A percentile compares a stretch with the other conserved stretches of the same genome.
phyloP scores from a whole-genome alignment of 2,888 invertebrate genomes.

The Pyralis farinalis region DNA sequence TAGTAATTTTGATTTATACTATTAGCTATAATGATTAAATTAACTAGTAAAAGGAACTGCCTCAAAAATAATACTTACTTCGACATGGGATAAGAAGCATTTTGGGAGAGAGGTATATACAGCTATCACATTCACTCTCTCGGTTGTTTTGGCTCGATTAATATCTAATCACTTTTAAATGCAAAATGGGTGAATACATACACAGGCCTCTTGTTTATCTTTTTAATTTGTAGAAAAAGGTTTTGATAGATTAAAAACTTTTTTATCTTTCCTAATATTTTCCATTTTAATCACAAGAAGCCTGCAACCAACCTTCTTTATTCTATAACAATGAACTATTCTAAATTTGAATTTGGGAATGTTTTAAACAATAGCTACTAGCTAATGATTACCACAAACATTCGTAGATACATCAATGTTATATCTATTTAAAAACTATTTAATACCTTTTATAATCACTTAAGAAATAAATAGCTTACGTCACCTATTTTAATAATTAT shows the following conservation, averaged over 20 bases:
- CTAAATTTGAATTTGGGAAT: constrained; percentile 36
- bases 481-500: constrained; percentile 46
- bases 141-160: constrained; percentile 24
- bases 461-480: constrained; percentile 68
- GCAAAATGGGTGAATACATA: constrained; percentile 8
- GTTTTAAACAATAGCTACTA: constrained; percentile 26
- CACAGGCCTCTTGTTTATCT: background rate
- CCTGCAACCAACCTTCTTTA: constrained; percentile 5
- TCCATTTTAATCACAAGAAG: constrained; percentile 5
- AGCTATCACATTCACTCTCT: constrained; percentile 26
- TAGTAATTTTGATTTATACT: no score
- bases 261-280: no score
- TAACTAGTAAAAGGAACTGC: no score
- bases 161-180: constrained; percentile 15
- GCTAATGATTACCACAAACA: constrained; percentile 25
- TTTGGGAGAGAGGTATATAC: constrained; percentile 7
- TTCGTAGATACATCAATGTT: constrained; percentile 46
- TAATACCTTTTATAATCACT: constrained; percentile 56
- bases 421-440: constrained; percentile 33
- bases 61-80: no score
- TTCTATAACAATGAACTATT: constrained; percentile 19
- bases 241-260: no score
- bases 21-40: no score
- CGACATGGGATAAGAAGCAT: background rate
- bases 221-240: background rate